A percentile compares a stretch with the other conserved stretches of the same genome.
phyloP scores from a whole-genome alignment of 1,140 invertebrate species.

The Microplitis demolitor region DNA sequence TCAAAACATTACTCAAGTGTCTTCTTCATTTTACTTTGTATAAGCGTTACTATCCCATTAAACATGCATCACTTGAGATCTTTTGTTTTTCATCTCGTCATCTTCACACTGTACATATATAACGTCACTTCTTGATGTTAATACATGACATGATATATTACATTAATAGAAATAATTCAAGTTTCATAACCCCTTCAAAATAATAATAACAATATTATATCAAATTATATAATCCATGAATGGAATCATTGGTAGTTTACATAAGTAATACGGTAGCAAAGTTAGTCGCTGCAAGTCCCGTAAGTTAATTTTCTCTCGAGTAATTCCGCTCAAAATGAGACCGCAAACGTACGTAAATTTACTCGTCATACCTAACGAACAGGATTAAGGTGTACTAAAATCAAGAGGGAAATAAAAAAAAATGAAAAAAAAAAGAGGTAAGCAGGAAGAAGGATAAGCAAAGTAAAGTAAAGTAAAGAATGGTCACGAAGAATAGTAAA shows the following conservation, averaged over 20 bases:
- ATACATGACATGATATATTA: background rate
- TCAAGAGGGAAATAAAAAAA: background rate
- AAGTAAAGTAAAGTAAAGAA: conserved; percentile 10
- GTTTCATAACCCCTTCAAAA: no score
- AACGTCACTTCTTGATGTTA: background rate
- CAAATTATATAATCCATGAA: background rate
- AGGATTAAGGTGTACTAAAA: background rate
- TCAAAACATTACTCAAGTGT: conserved; percentile 30
- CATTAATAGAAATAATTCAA: background rate
- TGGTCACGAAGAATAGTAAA: conserved; percentile 1
- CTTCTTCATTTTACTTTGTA: conserved; percentile 30
- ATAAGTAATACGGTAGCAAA: background rate
- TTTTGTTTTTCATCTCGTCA: conserved; percentile 1
- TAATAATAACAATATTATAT: no score
- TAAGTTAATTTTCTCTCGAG: background rate
- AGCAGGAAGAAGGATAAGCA: background rate
- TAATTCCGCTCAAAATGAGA: background rate
- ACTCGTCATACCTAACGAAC: background rate
- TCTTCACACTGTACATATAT: background rate
- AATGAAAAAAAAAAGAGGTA: background rate
- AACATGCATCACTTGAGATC: background rate
- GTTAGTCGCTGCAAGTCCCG: no score
- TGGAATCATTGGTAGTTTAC: background rate
- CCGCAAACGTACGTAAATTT: background rate
- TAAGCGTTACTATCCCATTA: background rate